phyloP scores from a whole-genome alignment of 2,113 vertebrate species.

The Trichomycterus rosablanca region DNA sequence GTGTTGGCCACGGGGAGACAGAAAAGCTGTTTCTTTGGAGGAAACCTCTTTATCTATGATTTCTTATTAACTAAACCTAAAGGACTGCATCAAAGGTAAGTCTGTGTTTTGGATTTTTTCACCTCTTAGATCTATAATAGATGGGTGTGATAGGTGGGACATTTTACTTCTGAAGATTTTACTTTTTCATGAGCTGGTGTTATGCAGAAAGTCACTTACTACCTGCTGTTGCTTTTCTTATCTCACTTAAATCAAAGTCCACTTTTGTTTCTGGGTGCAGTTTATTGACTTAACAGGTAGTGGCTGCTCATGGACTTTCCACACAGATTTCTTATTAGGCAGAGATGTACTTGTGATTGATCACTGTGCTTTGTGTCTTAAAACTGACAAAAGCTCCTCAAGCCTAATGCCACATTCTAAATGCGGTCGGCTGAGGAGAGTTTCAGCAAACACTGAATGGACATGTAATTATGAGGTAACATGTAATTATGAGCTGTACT shows the following conservation, averaged over 20 bases:
- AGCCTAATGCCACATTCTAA: no score
- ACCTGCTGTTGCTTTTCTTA: neutral
- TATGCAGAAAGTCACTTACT: neutral
- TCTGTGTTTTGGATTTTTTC: neutral
- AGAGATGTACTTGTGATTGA: no score
- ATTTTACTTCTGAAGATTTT: no score
- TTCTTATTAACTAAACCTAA: constrained; percentile 4
- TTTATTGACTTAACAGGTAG: neutral
- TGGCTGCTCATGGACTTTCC: neutral
- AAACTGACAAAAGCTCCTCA: no score
- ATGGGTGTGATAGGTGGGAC: neutral
- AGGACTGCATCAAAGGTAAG: constrained; percentile 38
- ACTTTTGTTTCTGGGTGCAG: neutral
- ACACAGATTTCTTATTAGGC: neutral
- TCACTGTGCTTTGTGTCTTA: no score
- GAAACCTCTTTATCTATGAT: constrained; percentile 15
- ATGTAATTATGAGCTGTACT: neutral
- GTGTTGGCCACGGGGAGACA: constrained; percentile 6
- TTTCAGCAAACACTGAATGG: neutral
- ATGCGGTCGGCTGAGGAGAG: neutral
- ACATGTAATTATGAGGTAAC: neutral
- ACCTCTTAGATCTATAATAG: neutral
- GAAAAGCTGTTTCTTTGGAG: neutral
- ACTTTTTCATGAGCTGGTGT: no score
- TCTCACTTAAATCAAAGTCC: constrained; percentile 16